Conservation (phyloP, 2,888 invertebrate species). For the Junonia oenone region DNA sequence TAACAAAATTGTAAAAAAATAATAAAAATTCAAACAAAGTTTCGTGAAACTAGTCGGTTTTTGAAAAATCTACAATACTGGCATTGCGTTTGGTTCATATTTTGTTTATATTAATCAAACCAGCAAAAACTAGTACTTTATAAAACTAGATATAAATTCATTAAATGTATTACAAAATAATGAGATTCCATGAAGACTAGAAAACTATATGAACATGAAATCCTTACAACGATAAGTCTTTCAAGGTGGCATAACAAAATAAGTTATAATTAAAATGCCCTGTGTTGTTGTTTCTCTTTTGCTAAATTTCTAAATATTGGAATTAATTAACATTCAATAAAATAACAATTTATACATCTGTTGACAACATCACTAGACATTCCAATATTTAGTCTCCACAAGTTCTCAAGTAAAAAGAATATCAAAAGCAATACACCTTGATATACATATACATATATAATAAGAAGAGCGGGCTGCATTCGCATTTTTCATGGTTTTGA, state of each 20-base stretch:
- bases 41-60: not conserved
- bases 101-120: conserved; percentile 47
- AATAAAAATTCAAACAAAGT: not conserved
- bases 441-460: conserved; percentile 33
- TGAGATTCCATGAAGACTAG: conserved; percentile 78
- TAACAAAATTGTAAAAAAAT: conserved; percentile 16
- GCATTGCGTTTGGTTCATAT: conserved; percentile 42
- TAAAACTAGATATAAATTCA: conserved; percentile 51
- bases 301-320: conserved; percentile 72
- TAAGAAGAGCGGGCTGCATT: conserved; percentile 43
- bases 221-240: conserved; percentile 78
- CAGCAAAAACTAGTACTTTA: conserved; percentile 51
- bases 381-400: conserved; percentile 69
- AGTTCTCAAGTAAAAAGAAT: conserved; percentile 50
- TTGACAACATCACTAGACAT: conserved; percentile 61
- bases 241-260: conserved; percentile 74
- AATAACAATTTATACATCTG: conserved; percentile 75
- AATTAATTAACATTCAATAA: conserved; percentile 68
- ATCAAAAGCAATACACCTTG: conserved; percentile 51
- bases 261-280: conserved; percentile 68
- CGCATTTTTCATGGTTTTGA: conserved; percentile 35
- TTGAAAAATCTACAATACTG: conserved; percentile 29
- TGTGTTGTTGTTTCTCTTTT: conserved; percentile 55
- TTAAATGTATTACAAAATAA: conserved; percentile 59
- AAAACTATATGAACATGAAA: conserved; percentile 78